Base-by-base conservation (phyloP, 2,797 vertebrate species). In the Pygocentrus nattereri region DNA sequence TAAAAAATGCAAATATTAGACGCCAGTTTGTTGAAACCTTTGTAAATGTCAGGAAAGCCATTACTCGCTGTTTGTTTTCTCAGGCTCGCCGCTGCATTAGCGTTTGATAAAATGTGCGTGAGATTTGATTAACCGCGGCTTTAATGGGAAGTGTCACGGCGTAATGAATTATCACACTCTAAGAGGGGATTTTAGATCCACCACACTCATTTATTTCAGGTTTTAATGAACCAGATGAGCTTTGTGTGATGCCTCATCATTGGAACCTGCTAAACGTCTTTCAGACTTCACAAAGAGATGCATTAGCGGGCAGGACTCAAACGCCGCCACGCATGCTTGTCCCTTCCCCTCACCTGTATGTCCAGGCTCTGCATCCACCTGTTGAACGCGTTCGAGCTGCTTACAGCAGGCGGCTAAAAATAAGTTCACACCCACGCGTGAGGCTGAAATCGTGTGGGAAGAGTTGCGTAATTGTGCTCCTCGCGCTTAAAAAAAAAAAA, bases 51-150 rank as follows among this genome's bases (percentile, higher is more conserved):
- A 84, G 30, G 27, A 64, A 84, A 82, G 70, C 84, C 74, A 85
- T 85, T 86, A 87, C 82, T 74, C 52, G 58, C 72, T 87, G 82
- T 85, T 86, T 88, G 83, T 85, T 86, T 88, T 86, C 65, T 77
- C 74, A 82, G 80, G 82, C 85, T 79, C 69, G 79, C 75, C 76
- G 76, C 73, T 50, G 50, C 80, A 76, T 86, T 85, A 82, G 70
- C 65, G 78, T 85, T 76, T 84, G 85, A 78, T 76, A 81, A 82
- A 88, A 84, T 68, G 75, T 75, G 81, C 72, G 84, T 74, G 72
- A 79, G 69, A 87, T 85, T 85, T 86, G 82, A 88, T 88, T 85
- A 87, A 88, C 68, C 71, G 68, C 23, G 23, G 79, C 59, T 56
- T 47, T 86, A 85, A 83, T 88, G 38, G 77, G 69, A 87, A 82